A percentile compares a stretch with the other conserved stretches of the same genome.
Conservation (phyloP, 1,140 invertebrate genomes). For the Ceratina australensis region DNA sequence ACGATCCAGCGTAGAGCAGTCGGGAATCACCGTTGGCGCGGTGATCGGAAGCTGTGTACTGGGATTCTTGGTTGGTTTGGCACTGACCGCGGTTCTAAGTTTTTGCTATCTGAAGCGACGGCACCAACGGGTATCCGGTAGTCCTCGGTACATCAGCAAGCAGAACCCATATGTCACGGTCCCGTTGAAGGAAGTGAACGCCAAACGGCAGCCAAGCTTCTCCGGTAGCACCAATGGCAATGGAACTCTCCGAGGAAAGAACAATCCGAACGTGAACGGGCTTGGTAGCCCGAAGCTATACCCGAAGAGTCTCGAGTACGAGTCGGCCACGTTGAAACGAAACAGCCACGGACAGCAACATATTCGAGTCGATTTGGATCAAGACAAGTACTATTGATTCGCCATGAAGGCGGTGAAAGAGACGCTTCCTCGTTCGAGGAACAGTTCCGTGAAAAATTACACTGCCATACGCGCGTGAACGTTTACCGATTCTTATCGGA, state of each 20-base stretch:
- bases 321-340: conserved; percentile 88
- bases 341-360: conserved; percentile 84
- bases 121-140: conserved; percentile 82
- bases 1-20: conserved; percentile 74
- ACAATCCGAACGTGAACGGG: conserved; percentile 83
- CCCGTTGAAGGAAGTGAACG: conserved; percentile 84
- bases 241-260: conserved; percentile 82
- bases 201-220: conserved; percentile 77
- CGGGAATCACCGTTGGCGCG: conserved; percentile 80
- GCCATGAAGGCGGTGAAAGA: conserved; percentile 5
- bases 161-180: conserved; percentile 92
- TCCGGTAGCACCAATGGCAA: conserved; percentile 79
- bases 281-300: conserved; percentile 82
- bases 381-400: conserved; percentile 81
- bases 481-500: neutral
- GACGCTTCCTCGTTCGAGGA: neutral
- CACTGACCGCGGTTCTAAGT: conserved; percentile 72
- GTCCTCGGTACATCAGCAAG: conserved; percentile 89
- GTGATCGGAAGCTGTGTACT: conserved; percentile 81
- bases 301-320: conserved; percentile 87
- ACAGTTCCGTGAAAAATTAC: too few relatives aligned
- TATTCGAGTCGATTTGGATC: conserved; percentile 81
- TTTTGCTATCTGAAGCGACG: conserved; percentile 77
- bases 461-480: neutral
- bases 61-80: conserved; percentile 77